These are phyloP conservation scores for Manduca sexta DNA, from an alignment of 1,140 invertebrate genomes.

Conservation along the genomic window DNA sequence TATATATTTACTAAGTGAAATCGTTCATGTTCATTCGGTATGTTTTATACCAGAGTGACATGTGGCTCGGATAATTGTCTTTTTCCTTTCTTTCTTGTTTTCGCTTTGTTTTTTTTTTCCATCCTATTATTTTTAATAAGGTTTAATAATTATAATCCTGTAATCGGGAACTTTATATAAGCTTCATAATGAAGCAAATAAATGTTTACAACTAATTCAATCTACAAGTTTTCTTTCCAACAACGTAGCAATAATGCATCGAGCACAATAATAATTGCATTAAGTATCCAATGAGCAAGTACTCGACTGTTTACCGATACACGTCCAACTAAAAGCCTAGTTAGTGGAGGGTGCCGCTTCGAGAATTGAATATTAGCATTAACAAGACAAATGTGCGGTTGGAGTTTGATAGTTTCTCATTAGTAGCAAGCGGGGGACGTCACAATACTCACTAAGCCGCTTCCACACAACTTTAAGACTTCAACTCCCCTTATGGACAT, in stretches of 20 bases:
- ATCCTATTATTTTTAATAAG: too few relatives aligned
- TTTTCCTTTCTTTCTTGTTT: too few relatives aligned
- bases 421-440: conserved; percentile 23
- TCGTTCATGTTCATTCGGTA: conserved; percentile 4
- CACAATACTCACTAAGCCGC: conserved; percentile 29
- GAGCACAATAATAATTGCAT: not conserved
- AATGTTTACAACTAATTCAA: too few relatives aligned
- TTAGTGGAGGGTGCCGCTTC: conserved; percentile 19
- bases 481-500: too few relatives aligned
- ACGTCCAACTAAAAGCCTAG: conserved; percentile 22
- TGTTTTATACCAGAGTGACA: not conserved
- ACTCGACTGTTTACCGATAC: conserved; percentile 4
- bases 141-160: too few relatives aligned
- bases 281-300: conserved; percentile 1
- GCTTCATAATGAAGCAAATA: too few relatives aligned
- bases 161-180: too few relatives aligned
- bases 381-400: conserved; percentile 48
- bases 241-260: too few relatives aligned
- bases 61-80: not conserved
- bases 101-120: too few relatives aligned
- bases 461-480: conserved; percentile 17
- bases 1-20: conserved; percentile 14
- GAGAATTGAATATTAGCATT: conserved; percentile 50
- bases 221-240: too few relatives aligned
- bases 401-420: conserved; percentile 56